A percentile compares a stretch with the other conserved stretches of the same genome.
Evolutionary conservation across 2,888 invertebrate genomes (phyloP).

Genomic region (Erebia aethiops): DNA sequence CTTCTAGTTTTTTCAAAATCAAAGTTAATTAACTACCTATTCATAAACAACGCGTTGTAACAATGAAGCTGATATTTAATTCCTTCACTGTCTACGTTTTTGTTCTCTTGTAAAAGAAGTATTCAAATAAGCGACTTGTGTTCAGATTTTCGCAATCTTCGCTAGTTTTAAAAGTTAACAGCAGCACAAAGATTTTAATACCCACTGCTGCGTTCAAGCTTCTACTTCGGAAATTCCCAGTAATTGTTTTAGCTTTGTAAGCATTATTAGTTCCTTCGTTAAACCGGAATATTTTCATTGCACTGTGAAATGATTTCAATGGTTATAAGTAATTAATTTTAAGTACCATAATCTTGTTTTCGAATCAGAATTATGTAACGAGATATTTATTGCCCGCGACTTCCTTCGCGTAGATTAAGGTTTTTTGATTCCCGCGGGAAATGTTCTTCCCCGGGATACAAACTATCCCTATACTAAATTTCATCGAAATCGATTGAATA

Average conservation of each 20-base stretch:
- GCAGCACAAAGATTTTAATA: conserved; percentile 22
- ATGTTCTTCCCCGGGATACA: no score
- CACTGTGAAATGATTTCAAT: neutral
- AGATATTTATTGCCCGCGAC: no score
- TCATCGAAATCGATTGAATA: no score
- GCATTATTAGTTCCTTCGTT: neutral
- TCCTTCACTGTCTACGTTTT: neutral
- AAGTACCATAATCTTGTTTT: neutral
- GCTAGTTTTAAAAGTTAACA: conserved; percentile 17
- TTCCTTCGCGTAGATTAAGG: no score
- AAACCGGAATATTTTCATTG: neutral
- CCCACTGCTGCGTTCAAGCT: conserved; percentile 16
- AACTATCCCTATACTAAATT: no score
- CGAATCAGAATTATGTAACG: neutral
- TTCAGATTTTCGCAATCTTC: conserved; percentile 18
- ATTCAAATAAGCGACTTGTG: conserved; percentile 15
- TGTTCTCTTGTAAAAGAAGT: neutral
- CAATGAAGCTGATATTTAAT: neutral
- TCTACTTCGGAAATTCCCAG: conserved; percentile 14
- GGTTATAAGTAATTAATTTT: neutral
- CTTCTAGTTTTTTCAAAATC: no score
- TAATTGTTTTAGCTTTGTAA: conserved; percentile 12
- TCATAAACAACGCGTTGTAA: neutral
- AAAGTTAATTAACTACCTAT: no score
- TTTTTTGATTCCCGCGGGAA: no score